Base-by-base conservation (phyloP, 2,888 invertebrate genomes). In the Cerceris ruficornis region DNA sequence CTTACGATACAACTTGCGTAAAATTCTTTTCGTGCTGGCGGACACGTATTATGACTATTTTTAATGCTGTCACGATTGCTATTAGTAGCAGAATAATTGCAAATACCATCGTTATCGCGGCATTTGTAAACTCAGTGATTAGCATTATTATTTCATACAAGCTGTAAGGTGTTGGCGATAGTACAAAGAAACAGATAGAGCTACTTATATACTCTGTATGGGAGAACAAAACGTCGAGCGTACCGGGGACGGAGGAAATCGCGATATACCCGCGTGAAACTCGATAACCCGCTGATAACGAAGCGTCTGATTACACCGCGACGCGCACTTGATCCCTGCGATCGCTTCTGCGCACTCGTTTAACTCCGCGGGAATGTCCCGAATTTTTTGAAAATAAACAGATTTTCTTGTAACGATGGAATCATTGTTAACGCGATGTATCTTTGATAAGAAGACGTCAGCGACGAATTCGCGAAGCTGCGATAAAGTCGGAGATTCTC, bases 281-380 rank as follows among this genome's bases (percentile, higher is more conserved):
- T 58, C 41, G 83, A 81, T 77, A 80, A 81, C 76, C 62, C 64
- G 52, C 39, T 52, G 81, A 81, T 81, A 81, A 70, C 58, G 58
- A 17, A 15, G 66, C 49, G 41, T 50, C 43, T 43, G 72, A 73
- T 79, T 75, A 68, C 78, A 50, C 66, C 58, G 4, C n/a, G 60
- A 69, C 65, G 69, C 64, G 58, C 49, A 74, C 46, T 15, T 15
- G 50, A 46, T 62, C 54, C 52, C 42, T 1, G 14, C 50, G 43
- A 50, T 11, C 15, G 7, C 15, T 28, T 64, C 8, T 58, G 50
- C 59, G 55, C 28, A 50, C 65, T 60, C 15, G 39, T 60, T 65
- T 49, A 55, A 62, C 41, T 9, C 39, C 7, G 15, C 14, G 61
- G 39, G 46, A 39, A 11, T 41, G 39, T 52, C 28, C 49, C 46